These are phyloP conservation scores for Hydrotaea diabolus DNA, from an alignment of 2,888 invertebrate species.

Conservation along the genomic window DNA sequence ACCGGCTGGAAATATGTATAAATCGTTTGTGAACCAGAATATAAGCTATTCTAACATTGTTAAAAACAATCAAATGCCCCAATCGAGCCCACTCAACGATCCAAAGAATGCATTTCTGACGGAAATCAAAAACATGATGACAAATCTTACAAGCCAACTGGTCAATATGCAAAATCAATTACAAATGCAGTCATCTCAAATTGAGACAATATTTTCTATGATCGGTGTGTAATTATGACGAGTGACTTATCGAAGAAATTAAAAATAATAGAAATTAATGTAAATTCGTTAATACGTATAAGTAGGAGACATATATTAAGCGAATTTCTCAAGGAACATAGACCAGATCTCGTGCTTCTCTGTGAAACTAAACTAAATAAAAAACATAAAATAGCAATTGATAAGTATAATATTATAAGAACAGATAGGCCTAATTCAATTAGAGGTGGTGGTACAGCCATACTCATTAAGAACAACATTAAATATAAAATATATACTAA, in stretches of 20 bases:
- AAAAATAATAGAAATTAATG: no score
- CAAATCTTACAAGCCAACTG: neutral
- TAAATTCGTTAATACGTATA: no score
- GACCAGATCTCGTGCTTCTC: neutral
- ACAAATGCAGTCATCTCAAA: neutral
- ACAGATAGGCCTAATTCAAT: neutral
- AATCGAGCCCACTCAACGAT: neutral
- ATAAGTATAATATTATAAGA: no score
- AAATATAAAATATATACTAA: conserved; percentile 13
- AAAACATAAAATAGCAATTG: no score
- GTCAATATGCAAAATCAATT: neutral
- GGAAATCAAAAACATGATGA: neutral
- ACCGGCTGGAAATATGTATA: neutral
- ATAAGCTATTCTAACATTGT: neutral
- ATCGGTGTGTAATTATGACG: neutral
- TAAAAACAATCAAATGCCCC: neutral
- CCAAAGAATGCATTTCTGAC: neutral
- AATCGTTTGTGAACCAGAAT: neutral
- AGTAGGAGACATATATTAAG: no score
- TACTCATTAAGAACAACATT: conserved; percentile 1
- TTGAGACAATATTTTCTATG: neutral
- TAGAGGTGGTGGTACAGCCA: conserved; percentile 17
- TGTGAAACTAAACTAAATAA: no score
- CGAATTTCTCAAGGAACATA: neutral
- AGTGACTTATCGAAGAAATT: no score